Percentiles rank a stretch among this genome's conserved stretches.
Evolutionary conservation across 2,113 vertebrate species (phyloP).

Genomic region (Ranitomeya imitator): DNA sequence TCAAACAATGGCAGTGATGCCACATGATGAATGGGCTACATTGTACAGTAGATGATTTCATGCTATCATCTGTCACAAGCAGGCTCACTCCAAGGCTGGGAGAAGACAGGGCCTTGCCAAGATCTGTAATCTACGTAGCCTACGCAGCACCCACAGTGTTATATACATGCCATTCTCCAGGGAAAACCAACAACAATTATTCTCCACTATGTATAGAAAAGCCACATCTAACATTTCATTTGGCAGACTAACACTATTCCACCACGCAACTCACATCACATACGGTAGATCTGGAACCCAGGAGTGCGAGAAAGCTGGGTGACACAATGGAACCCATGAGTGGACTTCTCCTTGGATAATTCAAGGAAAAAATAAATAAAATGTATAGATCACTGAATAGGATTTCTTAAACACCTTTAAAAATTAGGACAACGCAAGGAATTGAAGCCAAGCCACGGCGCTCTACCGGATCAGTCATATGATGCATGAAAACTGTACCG

Average conservation of each 20-base stretch:
- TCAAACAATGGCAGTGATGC: not conserved
- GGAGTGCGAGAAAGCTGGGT: too few relatives aligned
- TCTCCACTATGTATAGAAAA: not conserved
- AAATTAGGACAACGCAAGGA: too few relatives aligned
- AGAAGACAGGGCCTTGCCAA: not conserved
- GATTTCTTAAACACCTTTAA: too few relatives aligned
- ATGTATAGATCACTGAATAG: too few relatives aligned
- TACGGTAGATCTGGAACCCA: too few relatives aligned
- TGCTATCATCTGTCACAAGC: not conserved
- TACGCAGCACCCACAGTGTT: not conserved
- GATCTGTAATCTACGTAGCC: conserved; percentile 19
- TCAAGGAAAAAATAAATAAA: too few relatives aligned
- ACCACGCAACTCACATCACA: too few relatives aligned
- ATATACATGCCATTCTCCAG: not conserved
- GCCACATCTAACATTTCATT: not conserved
- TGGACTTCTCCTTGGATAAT: too few relatives aligned
- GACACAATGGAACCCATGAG: too few relatives aligned
- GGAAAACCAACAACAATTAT: not conserved
- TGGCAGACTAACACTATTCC: not conserved
- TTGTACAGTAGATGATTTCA: not conserved
- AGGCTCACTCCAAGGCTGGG: not conserved
- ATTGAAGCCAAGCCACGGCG: too few relatives aligned
- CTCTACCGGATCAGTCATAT: too few relatives aligned
- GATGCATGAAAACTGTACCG: too few relatives aligned
- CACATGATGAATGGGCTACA: not conserved